A percentile compares a stretch with the other conserved stretches of the same genome.
phyloP scores from a whole-genome alignment of 2,888 invertebrate species.

The Andrena praecox region DNA sequence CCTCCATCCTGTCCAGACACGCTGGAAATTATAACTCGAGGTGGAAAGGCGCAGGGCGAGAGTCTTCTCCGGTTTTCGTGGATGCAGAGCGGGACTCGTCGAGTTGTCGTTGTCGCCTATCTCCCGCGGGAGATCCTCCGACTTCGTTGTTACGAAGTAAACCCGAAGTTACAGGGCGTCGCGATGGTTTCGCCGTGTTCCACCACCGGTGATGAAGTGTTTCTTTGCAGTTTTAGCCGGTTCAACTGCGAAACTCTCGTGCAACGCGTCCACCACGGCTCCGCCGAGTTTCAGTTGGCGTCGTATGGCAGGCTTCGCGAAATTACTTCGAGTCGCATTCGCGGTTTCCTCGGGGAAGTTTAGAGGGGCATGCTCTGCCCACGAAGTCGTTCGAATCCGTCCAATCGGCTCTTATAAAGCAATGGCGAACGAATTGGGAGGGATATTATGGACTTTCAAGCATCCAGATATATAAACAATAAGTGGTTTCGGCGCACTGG shows the following conservation, averaged over 20 bases:
- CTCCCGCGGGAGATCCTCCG: too few species aligned
- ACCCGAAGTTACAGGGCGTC: slow-evolving; percentile 22
- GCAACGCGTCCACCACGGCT: slow-evolving; percentile 14
- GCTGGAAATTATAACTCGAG: slow-evolving; percentile 26
- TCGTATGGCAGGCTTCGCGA: slow-evolving; percentile 1
- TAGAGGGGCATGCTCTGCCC: not conserved
- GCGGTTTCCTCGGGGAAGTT: slow-evolving; percentile 1
- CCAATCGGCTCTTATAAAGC: not conserved
- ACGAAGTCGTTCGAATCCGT: not conserved
- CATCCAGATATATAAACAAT: too few species aligned
- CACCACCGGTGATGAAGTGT: slow-evolving; percentile 43
- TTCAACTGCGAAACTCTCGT: slow-evolving; percentile 41
- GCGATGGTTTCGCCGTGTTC: slow-evolving; percentile 24
- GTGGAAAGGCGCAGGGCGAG: not conserved
- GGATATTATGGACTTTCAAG: too few species aligned
- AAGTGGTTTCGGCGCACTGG: too few species aligned
- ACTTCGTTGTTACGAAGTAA: not conserved
- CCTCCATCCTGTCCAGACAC: slow-evolving; percentile 1
- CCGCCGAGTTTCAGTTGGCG: slow-evolving; percentile 14
- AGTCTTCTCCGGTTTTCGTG: not conserved
- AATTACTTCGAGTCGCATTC: slow-evolving; percentile 17
- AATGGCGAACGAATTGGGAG: too few species aligned
- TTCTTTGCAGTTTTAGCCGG: slow-evolving; percentile 53
- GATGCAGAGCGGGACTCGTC: too few species aligned
- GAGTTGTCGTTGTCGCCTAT: too few species aligned